phyloP scores from a whole-genome alignment of 23 tunicate genomes.

The Trididemnum nubilum region DNA sequence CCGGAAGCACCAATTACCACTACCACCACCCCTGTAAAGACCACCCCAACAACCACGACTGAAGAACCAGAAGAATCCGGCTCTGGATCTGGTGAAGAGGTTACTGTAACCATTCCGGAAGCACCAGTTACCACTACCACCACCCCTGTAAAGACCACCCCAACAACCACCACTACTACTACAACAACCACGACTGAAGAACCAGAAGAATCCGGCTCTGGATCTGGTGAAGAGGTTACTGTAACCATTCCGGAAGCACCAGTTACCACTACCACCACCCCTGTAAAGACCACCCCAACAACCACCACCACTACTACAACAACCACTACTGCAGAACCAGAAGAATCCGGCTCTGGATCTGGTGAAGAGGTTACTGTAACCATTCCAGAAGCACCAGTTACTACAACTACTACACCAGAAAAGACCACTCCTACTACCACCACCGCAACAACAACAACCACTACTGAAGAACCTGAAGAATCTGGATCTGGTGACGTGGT shows the following conservation, averaged over 20 bases:
- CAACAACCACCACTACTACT: slow-evolving; percentile 42
- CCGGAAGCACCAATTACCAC: slow-evolving; percentile 59
- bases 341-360: slow-evolving; percentile 43
- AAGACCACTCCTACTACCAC: slow-evolving; percentile 44
- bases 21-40: slow-evolving; percentile 35
- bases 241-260: slow-evolving; percentile 47
- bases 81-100: slow-evolving; percentile 22
- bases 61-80: slow-evolving; percentile 51
- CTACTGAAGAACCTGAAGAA: slow-evolving; percentile 60
- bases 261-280: slow-evolving; percentile 53
- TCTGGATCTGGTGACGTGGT: slow-evolving; percentile 57
- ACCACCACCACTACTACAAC: slow-evolving; percentile 47
- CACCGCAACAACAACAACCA: slow-evolving; percentile 52
- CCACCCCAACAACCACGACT: slow-evolving; percentile 53
- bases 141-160: slow-evolving; percentile 29
- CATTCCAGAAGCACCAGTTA: slow-evolving; percentile 36
- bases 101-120: slow-evolving; percentile 45
- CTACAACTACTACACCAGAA: slow-evolving; percentile 42
- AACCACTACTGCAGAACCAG: slow-evolving; percentile 31
- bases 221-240: slow-evolving; percentile 53
- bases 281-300: slow-evolving; percentile 37
- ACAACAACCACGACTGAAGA: slow-evolving; percentile 40
- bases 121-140: slow-evolving; percentile 56
- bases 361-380: slow-evolving; percentile 12
- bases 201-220: slow-evolving; percentile 57